Evolutionary conservation across 2,888 invertebrate species (phyloP), one percentile per base, ranked within the genome.

Genomic region (Zeuzera pyrina): DNA sequence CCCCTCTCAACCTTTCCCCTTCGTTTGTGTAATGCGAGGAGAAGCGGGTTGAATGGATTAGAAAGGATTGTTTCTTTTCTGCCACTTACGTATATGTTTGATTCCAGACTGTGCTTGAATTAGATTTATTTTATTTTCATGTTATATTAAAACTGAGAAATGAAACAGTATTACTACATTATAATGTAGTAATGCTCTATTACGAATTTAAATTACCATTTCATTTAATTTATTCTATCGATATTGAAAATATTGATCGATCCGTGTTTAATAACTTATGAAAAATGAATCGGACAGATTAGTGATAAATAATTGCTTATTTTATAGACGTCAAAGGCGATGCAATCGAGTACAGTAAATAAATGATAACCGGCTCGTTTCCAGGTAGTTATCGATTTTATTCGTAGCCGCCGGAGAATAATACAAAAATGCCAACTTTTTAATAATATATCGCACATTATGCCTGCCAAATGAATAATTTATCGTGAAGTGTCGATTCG

Each of bases 401-500:
- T 61, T 56, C 53, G 50, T 43, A 45, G 49, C 52, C 52, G 49
- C 51, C 46, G 47, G 49, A 60, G 64, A 64, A 65, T 63, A 65
- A 63, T 56, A 73, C 70, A 72, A 74, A 78, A 81, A 79, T 77
- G 72, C 62, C 66, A 77, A 79, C 69, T 78, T 79, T n/a, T 83
- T 79, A 83, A 83, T 81, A 83, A 83, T 83, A 76, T 71, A 81
- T 79, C 63, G 73, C 76, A 78, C 79, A 81, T 81, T 77, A 79
- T 78, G 76, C 69, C 73, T 64, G 74, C 64, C 73, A 74, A 73
- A 77, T 79, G 81, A 81, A 83, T 81, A 73, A 83, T 81, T 79
- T 78, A 83, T 78, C 62, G 69, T 57, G 55, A 67, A 66, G 63
- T 78, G 79, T 79, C 78, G 74, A 76, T 73, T 70, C 62, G 67